Evolutionary conservation across 2,113 vertebrate genomes (phyloP).

Genomic region (Tetrax tetrax): DNA sequence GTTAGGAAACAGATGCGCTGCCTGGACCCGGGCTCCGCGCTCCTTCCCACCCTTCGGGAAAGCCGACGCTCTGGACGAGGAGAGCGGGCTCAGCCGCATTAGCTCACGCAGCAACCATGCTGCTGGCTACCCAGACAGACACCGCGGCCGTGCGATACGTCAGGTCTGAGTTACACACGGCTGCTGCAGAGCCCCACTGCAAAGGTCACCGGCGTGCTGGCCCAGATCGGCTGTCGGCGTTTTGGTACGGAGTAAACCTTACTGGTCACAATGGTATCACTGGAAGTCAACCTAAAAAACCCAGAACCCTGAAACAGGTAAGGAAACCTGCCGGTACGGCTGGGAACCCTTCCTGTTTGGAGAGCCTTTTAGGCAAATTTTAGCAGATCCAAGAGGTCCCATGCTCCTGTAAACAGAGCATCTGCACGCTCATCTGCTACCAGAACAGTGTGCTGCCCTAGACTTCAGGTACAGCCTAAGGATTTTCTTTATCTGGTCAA

Average conservation of each 20-base stretch:
- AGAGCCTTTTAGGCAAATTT: background rate
- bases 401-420: background rate
- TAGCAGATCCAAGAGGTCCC: background rate
- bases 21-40: background rate
- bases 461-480: background rate
- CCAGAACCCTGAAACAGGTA: background rate
- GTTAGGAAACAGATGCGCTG: conserved; percentile 29
- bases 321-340: background rate
- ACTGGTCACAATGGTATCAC: fast-evolving
- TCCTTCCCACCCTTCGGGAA: background rate
- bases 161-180: background rate
- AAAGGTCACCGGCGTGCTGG: background rate
- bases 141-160: fast-evolving
- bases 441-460: background rate
- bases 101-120: background rate
- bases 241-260: background rate
- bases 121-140: background rate
- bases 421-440: background rate
- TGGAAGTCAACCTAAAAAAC: background rate
- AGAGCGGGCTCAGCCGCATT: background rate
- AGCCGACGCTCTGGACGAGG: background rate
- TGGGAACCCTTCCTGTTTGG: background rate
- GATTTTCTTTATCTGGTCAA: background rate
- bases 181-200: background rate
- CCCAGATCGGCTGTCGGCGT: background rate